Percentiles rank a stretch among this genome's conserved stretches.
phyloP scores from a whole-genome alignment of 2,888 invertebrate species.

The Mythimna lalbum region DNA sequence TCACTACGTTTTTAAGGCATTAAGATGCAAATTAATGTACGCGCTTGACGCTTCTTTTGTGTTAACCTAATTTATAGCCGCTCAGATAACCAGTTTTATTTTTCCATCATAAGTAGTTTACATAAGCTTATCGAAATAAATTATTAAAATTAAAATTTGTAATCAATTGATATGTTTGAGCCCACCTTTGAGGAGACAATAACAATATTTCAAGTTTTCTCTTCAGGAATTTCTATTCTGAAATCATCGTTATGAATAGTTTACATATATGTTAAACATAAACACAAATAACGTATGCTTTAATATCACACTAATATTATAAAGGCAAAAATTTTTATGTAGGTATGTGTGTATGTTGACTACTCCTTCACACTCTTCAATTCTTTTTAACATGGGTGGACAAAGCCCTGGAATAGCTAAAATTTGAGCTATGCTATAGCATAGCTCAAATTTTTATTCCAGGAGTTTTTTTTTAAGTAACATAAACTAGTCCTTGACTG shows the following conservation, averaged over 20 bases:
- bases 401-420: no score
- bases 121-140: conserved; percentile 48
- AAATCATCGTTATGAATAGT: conserved; percentile 10
- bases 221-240: conserved; percentile 14
- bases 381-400: no score
- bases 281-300: conserved; percentile 11
- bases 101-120: conserved; percentile 26
- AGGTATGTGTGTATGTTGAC: no score
- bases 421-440: no score
- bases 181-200: conserved; percentile 19
- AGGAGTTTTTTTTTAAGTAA: no score
- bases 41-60: conserved; percentile 58
- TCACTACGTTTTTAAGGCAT: conserved; percentile 60
- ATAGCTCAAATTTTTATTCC: no score
- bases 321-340: no score
- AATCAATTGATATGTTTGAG: conserved; percentile 34
- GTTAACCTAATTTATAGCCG: conserved; percentile 56
- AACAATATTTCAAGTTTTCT: conserved; percentile 42
- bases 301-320: no score
- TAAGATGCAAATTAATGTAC: conserved; percentile 63
- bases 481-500: no score
- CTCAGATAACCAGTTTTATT: conserved; percentile 53
- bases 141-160: conserved; percentile 49
- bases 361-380: no score
- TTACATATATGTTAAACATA: conserved; percentile 16